Percentiles rank a stretch among this genome's conserved stretches.
Conservation (phyloP, 92 coral and sea anemone genomes). For the Diadumene lineata region DNA sequence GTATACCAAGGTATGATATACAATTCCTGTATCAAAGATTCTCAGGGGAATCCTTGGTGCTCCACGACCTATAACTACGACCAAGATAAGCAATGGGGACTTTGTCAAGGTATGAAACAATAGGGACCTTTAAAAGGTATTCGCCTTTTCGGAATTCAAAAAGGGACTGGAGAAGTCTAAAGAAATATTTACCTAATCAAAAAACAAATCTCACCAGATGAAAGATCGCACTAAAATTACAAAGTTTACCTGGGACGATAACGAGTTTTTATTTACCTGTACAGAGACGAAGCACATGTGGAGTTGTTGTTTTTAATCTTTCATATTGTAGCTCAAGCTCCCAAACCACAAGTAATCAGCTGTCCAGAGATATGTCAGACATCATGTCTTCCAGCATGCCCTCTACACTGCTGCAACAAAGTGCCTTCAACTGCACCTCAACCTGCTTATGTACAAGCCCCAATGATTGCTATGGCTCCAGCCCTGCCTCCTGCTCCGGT, state of each 20-base stretch:
- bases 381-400: constrained; percentile 64
- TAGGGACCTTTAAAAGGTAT: too few relatives aligned
- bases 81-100: constrained; percentile 87
- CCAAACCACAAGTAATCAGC: too few relatives aligned
- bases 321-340: too few relatives aligned
- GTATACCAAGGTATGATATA: constrained; percentile 79
- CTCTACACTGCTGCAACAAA: constrained; percentile 62
- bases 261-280: background rate
- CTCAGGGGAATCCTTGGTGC: constrained; percentile 83
- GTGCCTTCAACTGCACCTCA: constrained; percentile 25
- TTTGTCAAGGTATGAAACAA: constrained; percentile 68
- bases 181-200: too few relatives aligned
- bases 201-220: too few relatives aligned
- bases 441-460: constrained; percentile 30
- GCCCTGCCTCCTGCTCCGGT: constrained; percentile 21
- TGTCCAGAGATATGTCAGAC: constrained; percentile 53
- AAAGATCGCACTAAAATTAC: too few relatives aligned
- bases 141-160: too few relatives aligned
- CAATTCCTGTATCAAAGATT: constrained; percentile 74
- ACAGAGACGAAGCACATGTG: too few relatives aligned
- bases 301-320: too few relatives aligned
- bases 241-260: too few relatives aligned
- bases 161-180: too few relatives aligned
- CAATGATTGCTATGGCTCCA: constrained; percentile 27
- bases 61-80: constrained; percentile 84